Evolutionary conservation across 2,113 vertebrate genomes (phyloP).

Genomic region (Tetraodon nigroviridis): DNA sequence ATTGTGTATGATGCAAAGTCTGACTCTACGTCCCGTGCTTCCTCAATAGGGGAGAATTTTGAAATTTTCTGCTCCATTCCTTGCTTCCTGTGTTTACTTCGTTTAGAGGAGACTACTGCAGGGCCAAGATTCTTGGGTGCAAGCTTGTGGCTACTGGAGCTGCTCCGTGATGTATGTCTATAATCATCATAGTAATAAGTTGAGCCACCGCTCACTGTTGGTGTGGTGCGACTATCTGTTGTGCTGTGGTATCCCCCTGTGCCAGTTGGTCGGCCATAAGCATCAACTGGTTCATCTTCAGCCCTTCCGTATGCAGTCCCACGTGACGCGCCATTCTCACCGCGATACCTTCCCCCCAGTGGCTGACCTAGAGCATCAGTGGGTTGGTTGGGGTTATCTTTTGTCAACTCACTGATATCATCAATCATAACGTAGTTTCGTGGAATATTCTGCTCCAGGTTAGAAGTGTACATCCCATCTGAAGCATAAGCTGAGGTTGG

Average conservation of each 20-base stretch:
- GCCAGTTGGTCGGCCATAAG: conserved; percentile 78
- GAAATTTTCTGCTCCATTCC: conserved; percentile 98
- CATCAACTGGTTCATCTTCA: conserved; percentile 80
- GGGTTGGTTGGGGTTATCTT: conserved; percentile 79
- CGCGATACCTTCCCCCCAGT: conserved; percentile 74
- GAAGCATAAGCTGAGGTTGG: conserved; percentile 81
- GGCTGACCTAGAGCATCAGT: conserved; percentile 70
- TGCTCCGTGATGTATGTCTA: conserved; percentile 78
- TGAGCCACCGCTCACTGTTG: conserved; percentile 71
- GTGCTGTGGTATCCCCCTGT: conserved; percentile 58
- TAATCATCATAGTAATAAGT: conserved; percentile 87
- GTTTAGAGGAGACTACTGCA: conserved; percentile 88
- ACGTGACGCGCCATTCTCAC: conserved; percentile 73
- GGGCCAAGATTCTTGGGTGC: conserved; percentile 90
- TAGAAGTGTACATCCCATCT: conserved; percentile 89
- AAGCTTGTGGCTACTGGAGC: conserved; percentile 82
- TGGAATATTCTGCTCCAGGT: conserved; percentile 92
- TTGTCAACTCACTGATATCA: conserved; percentile 96
- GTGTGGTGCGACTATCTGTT: conserved; percentile 56
- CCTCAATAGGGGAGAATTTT: conserved; percentile 98
- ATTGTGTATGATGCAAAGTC: conserved; percentile 88
- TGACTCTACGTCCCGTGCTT: conserved; percentile 94
- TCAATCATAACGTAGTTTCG: conserved; percentile 99
- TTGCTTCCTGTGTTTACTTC: conserved; percentile 97
- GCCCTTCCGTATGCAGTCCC: conserved; percentile 82